phyloP scores from a whole-genome alignment of 2,797 vertebrate species.

The Pogoniulus pusillus region DNA sequence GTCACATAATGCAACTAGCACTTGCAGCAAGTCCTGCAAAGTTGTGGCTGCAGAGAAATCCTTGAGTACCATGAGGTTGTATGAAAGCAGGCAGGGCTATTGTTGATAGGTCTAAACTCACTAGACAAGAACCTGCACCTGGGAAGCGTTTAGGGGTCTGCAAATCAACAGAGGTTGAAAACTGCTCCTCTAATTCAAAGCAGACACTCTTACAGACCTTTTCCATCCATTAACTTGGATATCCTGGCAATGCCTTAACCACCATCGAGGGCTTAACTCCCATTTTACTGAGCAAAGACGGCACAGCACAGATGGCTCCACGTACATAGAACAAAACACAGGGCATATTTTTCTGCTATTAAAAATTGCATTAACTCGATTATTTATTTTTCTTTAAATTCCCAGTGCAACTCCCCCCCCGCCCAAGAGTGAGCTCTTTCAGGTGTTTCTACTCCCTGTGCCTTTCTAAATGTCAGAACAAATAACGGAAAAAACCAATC shows the following conservation, averaged over 20 bases:
- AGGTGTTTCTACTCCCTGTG: background rate
- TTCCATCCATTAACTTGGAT: conserved; percentile 32
- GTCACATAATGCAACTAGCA: background rate
- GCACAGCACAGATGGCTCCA: background rate
- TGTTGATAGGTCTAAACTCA: background rate
- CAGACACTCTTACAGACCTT: conserved; percentile 13
- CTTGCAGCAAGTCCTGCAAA: background rate
- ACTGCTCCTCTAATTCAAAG: conserved; percentile 39
- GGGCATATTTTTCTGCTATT: background rate
- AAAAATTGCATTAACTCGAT: background rate
- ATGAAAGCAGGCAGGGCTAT: background rate
- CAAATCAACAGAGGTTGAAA: conserved; percentile 28
- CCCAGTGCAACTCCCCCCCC: background rate
- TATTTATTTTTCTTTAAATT: background rate
- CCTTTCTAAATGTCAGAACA: background rate
- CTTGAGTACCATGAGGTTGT: background rate
- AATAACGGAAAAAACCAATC: background rate
- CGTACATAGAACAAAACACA: background rate
- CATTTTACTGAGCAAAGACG: background rate
- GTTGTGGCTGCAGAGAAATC: background rate
- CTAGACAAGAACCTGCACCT: background rate
- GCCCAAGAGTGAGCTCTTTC: background rate
- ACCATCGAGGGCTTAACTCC: background rate
- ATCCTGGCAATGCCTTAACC: background rate
- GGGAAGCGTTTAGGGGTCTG: conserved; percentile 1